These are phyloP conservation scores for Coreius guichenoti DNA, from an alignment of 2,797 vertebrate species.

Conservation along the genomic window DNA sequence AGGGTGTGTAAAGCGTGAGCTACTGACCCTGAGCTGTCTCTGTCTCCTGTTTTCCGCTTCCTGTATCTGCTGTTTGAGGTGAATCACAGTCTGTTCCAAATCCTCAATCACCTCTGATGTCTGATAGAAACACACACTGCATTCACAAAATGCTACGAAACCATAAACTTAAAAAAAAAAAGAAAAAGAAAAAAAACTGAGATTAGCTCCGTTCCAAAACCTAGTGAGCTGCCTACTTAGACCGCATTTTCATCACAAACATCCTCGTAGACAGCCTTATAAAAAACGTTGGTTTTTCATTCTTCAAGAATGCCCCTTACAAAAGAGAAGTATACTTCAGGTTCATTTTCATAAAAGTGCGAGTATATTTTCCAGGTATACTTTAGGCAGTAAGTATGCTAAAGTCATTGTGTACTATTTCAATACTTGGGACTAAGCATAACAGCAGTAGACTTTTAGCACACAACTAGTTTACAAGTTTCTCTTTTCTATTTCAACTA, in stretches of 20 bases:
- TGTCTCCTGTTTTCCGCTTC: slow-evolving; percentile 83
- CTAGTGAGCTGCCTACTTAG: background rate
- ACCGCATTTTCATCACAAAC: background rate
- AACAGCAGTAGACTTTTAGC: background rate
- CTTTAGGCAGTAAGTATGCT: background rate
- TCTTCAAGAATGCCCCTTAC: background rate
- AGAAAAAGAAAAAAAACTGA: background rate
- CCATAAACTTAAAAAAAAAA: background rate
- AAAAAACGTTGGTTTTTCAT: too few species aligned
- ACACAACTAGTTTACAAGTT: background rate
- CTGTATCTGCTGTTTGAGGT: slow-evolving; percentile 84
- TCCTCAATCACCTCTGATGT: slow-evolving; percentile 83
- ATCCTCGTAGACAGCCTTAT: background rate
- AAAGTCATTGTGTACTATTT: background rate
- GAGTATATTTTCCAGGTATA: background rate
- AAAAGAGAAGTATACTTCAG: background rate
- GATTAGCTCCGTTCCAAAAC: background rate
- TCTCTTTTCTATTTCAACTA: background rate
- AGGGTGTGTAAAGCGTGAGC: background rate
- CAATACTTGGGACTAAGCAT: background rate
- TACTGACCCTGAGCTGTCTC: slow-evolving; percentile 84
- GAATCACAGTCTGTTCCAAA: slow-evolving; percentile 76
- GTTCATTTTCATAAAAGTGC: background rate
- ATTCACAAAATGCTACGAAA: background rate
- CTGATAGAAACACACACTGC: slow-evolving; percentile 68